Conservation (phyloP, 2,113 vertebrate genomes). For the Leucoraja erinaceus region DNA sequence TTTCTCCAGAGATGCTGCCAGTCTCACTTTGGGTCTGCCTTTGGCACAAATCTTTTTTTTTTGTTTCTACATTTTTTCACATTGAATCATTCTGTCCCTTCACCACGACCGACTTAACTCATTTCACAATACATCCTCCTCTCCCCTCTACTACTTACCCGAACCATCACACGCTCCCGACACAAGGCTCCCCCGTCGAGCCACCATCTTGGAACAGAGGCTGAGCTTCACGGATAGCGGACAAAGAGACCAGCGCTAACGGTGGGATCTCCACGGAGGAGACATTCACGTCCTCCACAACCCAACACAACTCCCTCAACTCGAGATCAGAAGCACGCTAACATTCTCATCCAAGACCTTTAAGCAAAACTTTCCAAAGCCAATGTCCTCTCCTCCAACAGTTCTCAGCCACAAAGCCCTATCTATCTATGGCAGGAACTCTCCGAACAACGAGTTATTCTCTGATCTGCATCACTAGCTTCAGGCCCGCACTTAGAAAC, state of each 20-base stretch:
- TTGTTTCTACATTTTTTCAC: too few species aligned
- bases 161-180: neutral
- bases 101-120: too few species aligned
- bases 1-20: too few species aligned
- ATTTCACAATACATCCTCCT: neutral
- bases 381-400: neutral
- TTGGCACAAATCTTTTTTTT: too few species aligned
- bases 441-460: neutral
- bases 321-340: too few species aligned
- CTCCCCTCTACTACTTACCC: neutral
- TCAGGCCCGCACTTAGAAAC: neutral
- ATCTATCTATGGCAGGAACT: neutral
- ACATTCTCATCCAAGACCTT: neutral
- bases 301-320: neutral
- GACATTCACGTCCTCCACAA: neutral
- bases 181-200: too few species aligned
- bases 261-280: neutral
- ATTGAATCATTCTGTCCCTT: too few species aligned
- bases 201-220: too few species aligned
- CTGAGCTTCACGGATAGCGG: too few species aligned
- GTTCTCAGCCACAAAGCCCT: too few species aligned
- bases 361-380: neutral
- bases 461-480: neutral
- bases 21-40: too few species aligned
- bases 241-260: too few species aligned